Conservation (phyloP, 2,797 vertebrate species). For the Natrix natrix region DNA sequence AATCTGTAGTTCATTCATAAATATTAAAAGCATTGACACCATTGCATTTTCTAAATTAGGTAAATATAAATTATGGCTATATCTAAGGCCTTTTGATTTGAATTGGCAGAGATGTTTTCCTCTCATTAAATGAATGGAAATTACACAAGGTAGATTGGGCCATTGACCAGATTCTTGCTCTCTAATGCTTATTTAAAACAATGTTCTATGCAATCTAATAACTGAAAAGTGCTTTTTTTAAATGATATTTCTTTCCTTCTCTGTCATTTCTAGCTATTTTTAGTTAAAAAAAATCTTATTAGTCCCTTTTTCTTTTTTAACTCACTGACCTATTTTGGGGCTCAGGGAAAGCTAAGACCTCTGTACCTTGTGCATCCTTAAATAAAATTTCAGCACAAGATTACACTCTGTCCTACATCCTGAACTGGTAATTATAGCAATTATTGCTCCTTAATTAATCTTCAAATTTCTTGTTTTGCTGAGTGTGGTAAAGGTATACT, state of each 20-base stretch:
- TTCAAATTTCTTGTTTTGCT: not conserved
- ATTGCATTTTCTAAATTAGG: not conserved
- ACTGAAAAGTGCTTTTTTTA: not conserved
- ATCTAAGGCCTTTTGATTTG: not conserved
- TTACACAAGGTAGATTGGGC: not conserved
- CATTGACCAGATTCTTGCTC: not conserved
- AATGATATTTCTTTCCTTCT: not conserved
- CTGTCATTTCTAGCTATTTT: not conserved
- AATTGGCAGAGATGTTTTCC: not conserved
- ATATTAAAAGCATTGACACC: not conserved
- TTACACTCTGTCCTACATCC: not conserved
- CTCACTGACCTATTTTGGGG: not conserved
- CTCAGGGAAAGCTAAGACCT: not conserved
- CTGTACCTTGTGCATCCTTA: not conserved
- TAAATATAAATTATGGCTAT: not conserved
- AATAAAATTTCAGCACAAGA: not conserved
- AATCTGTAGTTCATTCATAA: not conserved
- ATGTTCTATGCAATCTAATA: not conserved
- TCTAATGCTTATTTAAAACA: not conserved
- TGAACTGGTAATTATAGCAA: not conserved
- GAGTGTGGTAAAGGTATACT: not conserved
- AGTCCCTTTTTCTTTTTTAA: not conserved
- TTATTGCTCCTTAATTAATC: not conserved
- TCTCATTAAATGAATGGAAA: not conserved
- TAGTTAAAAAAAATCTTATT: not conserved